Percentiles rank a stretch among this genome's conserved stretches.
Conservation (phyloP, 2,113 vertebrate species). For the Entelurus aequoreus region DNA sequence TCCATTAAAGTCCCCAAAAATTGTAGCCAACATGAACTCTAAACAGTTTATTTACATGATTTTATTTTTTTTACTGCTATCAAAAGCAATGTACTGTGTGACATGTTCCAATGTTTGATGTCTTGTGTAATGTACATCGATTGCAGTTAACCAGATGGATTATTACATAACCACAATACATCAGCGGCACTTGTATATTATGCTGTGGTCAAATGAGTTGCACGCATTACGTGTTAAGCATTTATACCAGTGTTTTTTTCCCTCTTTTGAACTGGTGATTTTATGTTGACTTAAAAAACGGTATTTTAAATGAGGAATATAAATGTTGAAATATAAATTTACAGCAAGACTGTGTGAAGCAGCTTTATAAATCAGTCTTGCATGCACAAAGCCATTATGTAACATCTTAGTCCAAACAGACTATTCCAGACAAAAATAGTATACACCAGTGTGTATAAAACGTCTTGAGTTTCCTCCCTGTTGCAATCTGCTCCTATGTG, state of each 20-base stretch:
- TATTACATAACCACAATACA: slow-evolving; percentile 13
- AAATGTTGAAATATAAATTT: not conserved
- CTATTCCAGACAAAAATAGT: not conserved
- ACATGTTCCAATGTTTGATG: not conserved
- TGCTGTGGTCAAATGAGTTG: slow-evolving; percentile 8
- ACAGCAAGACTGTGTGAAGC: not conserved
- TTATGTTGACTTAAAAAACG: not conserved
- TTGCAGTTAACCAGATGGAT: not conserved
- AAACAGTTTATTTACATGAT: not conserved
- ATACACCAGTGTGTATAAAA: not conserved
- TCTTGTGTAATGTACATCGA: slow-evolving; percentile 7
- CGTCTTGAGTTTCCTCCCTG: not conserved
- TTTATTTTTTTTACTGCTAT: not conserved
- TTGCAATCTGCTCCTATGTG: slow-evolving; percentile 1
- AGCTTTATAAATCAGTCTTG: slow-evolving; percentile 1
- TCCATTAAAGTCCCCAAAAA: too few species aligned
- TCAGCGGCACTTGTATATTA: not conserved
- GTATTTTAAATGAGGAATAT: not conserved
- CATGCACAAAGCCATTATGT: slow-evolving; percentile 1
- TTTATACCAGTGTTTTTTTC: not conserved
- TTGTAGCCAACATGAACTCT: too few species aligned
- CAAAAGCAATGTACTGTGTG: not conserved
- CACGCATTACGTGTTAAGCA: slow-evolving; percentile 12
- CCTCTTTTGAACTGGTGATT: not conserved
- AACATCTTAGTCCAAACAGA: not conserved